Evolutionary conservation across 1,140 invertebrate species (phyloP), one percentile per base, ranked within the genome.

Genomic region (Oreohelix idahoensis): DNA sequence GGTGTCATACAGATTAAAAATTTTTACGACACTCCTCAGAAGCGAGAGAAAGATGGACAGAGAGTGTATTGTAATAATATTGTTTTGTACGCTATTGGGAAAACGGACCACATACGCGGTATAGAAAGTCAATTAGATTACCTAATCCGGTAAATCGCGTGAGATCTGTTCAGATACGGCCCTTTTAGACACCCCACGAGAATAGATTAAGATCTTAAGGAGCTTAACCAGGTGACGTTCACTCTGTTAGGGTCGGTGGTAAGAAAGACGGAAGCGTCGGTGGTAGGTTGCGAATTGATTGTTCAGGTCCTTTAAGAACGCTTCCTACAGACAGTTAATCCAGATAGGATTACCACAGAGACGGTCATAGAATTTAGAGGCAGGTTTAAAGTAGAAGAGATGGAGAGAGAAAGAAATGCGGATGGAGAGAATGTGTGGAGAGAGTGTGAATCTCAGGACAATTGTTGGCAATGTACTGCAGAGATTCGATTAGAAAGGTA

Each of bases 111-210:
- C 63, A 29, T n/a, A 58, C 63, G 11, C 5, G 11, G n/a, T 2
- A 29, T 2, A 10, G n/a, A 66, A 66, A 32, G 63, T 66, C n/a
- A 66, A 66, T 66, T 32, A 66, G 20, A 32, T 66, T 66, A 66
- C 29, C 32, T 66, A 66, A 66, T 66, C 63, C 63, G 63, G 63
- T 66, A 10, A 66, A 66, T 29, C 63, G 63, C 63, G 8, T 66
- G 63, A 66, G 5, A 66, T 35, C 63, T 66, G 63, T 66, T 66
- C 4, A 66, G 63, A 66, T 66, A 32, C 63, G 5, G 29, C 4
- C 29, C 63, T n/a, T 29, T 66, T 32, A 32, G 29, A 66, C 23
- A 32, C 32, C 63, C 63, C 63, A 5, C 5, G 29, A 66, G 63
- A 17, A 17, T 35, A 66, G 63, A 66, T 66, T 66, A 32, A 66